These are phyloP conservation scores for Bombus confusus DNA, from an alignment of 1,140 invertebrate species.

Conservation along the genomic window DNA sequence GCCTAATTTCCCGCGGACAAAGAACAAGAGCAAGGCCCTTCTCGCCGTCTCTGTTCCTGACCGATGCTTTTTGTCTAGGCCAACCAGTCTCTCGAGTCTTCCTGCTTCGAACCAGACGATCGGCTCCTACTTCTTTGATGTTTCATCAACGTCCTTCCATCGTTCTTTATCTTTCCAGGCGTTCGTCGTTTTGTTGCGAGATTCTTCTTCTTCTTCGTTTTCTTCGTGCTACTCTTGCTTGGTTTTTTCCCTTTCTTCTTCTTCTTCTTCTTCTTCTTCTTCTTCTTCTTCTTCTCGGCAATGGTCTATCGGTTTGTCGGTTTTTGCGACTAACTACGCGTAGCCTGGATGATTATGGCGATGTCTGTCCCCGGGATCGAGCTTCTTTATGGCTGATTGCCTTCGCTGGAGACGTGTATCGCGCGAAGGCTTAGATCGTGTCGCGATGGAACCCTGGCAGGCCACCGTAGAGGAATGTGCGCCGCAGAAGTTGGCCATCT, in stretches of 20 bases:
- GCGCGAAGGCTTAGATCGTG: conserved; percentile 3
- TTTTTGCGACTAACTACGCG: conserved; percentile 18
- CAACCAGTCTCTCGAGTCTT: conserved; percentile 32
- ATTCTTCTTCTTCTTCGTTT: not conserved
- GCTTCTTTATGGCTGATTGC: conserved; percentile 59
- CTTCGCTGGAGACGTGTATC: conserved; percentile 44
- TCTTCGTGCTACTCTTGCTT: not conserved
- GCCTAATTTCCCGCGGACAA: conserved; percentile 76
- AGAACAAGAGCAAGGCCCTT: conserved; percentile 39
- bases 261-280: not conserved
- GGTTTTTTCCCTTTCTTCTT: conserved; percentile 20
- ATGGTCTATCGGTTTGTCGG: not conserved
- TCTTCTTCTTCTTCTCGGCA: conserved; percentile 20
- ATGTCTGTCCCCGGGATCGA: conserved; percentile 30
- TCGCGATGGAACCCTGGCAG: not conserved
- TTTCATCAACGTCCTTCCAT: conserved; percentile 22
- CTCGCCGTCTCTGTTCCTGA: conserved; percentile 35
- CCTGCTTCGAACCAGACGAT: conserved; percentile 27
- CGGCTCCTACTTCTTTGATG: conserved; percentile 52
- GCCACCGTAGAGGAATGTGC: not conserved
- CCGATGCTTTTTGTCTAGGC: conserved; percentile 44
- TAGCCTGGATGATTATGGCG: conserved; percentile 55
- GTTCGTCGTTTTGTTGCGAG: not conserved
- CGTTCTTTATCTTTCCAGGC: conserved; percentile 22
- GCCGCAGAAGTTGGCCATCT: not conserved